Conservation (phyloP, 2,888 invertebrate species). For the Acanthosepion esculentum region DNA sequence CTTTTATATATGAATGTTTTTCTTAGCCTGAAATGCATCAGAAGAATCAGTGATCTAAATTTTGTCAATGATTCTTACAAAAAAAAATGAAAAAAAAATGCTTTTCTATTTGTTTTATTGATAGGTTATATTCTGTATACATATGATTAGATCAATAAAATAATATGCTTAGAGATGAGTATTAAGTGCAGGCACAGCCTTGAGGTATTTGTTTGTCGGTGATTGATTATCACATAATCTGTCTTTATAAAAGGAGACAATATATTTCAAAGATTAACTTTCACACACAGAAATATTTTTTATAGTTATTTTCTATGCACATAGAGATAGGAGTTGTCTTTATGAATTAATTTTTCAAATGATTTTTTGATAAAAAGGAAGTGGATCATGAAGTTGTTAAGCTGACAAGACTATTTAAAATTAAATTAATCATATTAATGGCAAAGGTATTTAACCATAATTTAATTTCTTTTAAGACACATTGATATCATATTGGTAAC, state of each 20-base stretch:
- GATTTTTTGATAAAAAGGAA: no score
- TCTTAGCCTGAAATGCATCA: not conserved
- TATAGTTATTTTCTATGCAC: not conserved
- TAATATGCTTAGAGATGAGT: not conserved
- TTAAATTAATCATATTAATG: no score
- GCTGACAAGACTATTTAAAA: no score
- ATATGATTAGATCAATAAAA: no score
- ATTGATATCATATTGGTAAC: no score
- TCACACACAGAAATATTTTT: not conserved
- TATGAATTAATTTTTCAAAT: no score
- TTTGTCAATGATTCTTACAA: not conserved
- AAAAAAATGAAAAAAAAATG: not conserved
- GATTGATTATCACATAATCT: not conserved
- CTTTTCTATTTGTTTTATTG: not conserved
- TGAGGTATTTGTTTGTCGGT: not conserved
- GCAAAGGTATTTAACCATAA: no score
- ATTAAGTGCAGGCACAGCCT: not conserved
- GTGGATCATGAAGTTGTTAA: no score
- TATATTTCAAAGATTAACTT: not conserved
- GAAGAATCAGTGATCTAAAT: not conserved
- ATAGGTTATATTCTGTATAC: not conserved
- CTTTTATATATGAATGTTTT: not conserved
- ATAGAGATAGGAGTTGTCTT: no score
- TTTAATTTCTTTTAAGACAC: no score
- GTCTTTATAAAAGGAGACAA: not conserved